Conservation (phyloP, 2,888 invertebrate species). For the Vesta saturnalis region DNA sequence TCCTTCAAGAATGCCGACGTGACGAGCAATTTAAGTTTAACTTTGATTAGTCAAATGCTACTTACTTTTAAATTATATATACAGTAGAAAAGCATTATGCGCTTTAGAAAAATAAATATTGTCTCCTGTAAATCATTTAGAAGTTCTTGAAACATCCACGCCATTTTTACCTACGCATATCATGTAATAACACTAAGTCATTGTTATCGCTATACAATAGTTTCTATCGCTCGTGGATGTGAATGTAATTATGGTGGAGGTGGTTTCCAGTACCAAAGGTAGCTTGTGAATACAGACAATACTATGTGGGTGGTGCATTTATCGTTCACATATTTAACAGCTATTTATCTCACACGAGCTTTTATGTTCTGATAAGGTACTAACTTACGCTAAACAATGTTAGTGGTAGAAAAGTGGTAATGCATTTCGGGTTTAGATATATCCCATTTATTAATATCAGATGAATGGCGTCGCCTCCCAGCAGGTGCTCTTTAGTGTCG, state of each 20-base stretch:
- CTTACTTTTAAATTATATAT: constrained; percentile 4
- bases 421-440: not conserved
- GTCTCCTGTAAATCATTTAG: constrained; percentile 19
- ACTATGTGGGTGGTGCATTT: constrained; percentile 45
- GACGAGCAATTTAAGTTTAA: constrained; percentile 48
- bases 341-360: constrained; percentile 11
- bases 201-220: constrained; percentile 45
- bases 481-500: constrained; percentile 53
- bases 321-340: constrained; percentile 26
- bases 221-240: constrained; percentile 42
- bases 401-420: not conserved
- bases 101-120: constrained; percentile 26
- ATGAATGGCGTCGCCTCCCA: constrained; percentile 56
- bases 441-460: constrained; percentile 14
- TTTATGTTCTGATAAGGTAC: constrained; percentile 13
- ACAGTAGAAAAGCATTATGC: constrained; percentile 26
- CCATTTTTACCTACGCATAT: constrained; percentile 34
- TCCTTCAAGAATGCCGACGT: constrained; percentile 55
- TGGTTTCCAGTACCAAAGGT: constrained; percentile 42
- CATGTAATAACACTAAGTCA: constrained; percentile 42
- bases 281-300: constrained; percentile 44
- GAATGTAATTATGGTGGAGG: constrained; percentile 48
- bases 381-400: not conserved
- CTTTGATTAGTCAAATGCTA: constrained; percentile 40
- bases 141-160: constrained; percentile 28